These are phyloP conservation scores for Dallia pectoralis DNA, from an alignment of 2,797 vertebrate genomes.

Conservation along the genomic window DNA sequence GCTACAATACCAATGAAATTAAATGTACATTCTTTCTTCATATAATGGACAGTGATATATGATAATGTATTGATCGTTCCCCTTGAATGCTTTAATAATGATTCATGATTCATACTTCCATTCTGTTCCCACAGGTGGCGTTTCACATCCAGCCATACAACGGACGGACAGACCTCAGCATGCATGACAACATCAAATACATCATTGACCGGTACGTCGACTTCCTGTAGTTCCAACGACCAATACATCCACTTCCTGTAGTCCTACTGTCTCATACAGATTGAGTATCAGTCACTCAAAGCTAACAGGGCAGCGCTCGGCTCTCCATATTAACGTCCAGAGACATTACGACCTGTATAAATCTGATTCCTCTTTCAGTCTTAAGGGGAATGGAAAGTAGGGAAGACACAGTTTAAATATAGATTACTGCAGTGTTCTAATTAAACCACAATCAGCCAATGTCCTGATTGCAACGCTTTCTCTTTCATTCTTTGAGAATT, in stretches of 20 bases:
- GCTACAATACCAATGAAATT: neutral
- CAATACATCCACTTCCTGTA: too few relatives aligned
- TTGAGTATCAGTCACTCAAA: constrained; percentile 6
- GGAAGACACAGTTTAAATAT: constrained; percentile 52
- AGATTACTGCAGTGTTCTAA: constrained; percentile 10
- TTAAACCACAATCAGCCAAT: neutral
- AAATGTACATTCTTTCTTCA: neutral
- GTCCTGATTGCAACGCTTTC: constrained; percentile 3
- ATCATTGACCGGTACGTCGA: constrained; percentile 84
- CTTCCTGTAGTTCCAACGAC: too few relatives aligned
- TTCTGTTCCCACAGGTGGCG: constrained; percentile 56
- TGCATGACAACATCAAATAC: constrained; percentile 87
- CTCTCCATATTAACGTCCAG: constrained; percentile 19
- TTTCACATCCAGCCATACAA: constrained; percentile 73
- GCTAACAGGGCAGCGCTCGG: constrained; percentile 13
- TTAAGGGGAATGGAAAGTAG: constrained; percentile 23
- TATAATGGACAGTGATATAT: neutral
- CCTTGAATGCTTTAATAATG: neutral
- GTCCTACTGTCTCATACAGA: neutral
- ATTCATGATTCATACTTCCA: too few relatives aligned
- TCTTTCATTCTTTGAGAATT: neutral
- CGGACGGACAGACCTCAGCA: constrained; percentile 78
- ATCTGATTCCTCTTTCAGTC: constrained; percentile 21
- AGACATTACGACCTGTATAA: constrained; percentile 31
- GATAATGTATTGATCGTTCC: neutral